A percentile compares a stretch with the other conserved stretches of the same genome.
Evolutionary conservation across 2,888 invertebrate genomes (phyloP).

Genomic region (Strigamia crassipes): DNA sequence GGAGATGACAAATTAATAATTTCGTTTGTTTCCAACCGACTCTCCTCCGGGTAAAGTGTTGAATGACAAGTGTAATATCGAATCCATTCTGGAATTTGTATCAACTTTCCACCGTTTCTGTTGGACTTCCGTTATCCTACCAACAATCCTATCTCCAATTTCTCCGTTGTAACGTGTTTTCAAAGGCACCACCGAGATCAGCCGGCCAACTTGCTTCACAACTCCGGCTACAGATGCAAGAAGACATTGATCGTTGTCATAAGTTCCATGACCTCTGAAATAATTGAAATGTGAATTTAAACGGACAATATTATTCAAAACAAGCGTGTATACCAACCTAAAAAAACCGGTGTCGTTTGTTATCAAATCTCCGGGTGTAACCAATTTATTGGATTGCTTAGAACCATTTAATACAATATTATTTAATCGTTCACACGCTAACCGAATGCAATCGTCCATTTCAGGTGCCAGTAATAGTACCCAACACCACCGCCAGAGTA

Average conservation of each 20-base stretch:
- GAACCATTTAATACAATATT: neutral
- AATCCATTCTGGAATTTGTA: slow-evolving; percentile 84
- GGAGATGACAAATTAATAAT: neutral
- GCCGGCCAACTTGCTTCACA: slow-evolving; percentile 90
- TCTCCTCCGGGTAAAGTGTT: slow-evolving; percentile 97
- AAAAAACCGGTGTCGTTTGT: neutral
- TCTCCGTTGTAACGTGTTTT: slow-evolving; percentile 77
- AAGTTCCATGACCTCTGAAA: slow-evolving; percentile 93
- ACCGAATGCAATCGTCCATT: neutral
- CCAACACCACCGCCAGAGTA: neutral
- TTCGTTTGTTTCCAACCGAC: slow-evolving; percentile 67
- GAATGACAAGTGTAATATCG: slow-evolving; percentile 82
- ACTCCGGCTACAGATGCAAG: slow-evolving; percentile 94
- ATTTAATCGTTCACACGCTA: neutral
- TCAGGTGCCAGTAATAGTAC: neutral
- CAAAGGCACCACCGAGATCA: slow-evolving; percentile 87
- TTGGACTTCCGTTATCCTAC: slow-evolving; percentile 90
- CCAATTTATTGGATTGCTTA: neutral
- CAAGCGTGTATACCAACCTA: neutral
- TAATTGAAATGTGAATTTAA: slow-evolving; percentile 27
- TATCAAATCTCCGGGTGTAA: neutral
- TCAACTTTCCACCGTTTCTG: slow-evolving; percentile 95
- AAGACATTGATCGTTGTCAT: slow-evolving; percentile 75
- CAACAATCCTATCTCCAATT: slow-evolving; percentile 96
- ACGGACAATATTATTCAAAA: too few species aligned